A percentile compares a stretch with the other conserved stretches of the same genome.
Conservation (phyloP, 53 echinoderm and acorn worm species). For the Stichopus horrens region DNA sequence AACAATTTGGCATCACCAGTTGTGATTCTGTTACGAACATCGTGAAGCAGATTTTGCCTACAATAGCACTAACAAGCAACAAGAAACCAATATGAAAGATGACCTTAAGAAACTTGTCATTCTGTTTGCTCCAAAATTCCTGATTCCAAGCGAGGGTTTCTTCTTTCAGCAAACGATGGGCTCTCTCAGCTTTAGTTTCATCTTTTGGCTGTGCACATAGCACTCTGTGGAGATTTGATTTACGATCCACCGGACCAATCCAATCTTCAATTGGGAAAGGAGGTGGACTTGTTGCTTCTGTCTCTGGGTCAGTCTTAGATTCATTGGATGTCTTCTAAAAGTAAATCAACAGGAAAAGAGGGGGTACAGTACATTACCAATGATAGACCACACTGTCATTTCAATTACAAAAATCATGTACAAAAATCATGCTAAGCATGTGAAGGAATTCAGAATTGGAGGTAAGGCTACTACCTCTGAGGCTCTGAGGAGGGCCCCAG, state of each 20-base stretch:
- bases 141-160: slow-evolving; percentile 81
- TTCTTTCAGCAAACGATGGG: slow-evolving; percentile 62
- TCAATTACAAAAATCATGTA: too few species aligned
- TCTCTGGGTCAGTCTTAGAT: neutral
- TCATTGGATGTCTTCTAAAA: neutral
- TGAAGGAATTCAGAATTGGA: too few species aligned
- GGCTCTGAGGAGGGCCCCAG: too few species aligned
- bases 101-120: slow-evolving; percentile 89
- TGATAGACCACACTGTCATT: too few species aligned
- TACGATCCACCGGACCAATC: slow-evolving; percentile 90
- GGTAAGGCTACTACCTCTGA: too few species aligned
- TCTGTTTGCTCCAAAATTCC: slow-evolving; percentile 83
- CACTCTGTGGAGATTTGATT: slow-evolving; percentile 75
- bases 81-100: neutral
- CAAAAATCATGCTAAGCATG: too few species aligned
- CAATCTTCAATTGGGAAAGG: slow-evolving; percentile 64
- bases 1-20: neutral
- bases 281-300: slow-evolving; percentile 49
- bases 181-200: slow-evolving; percentile 72
- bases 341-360: too few species aligned
- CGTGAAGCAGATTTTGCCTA: neutral
- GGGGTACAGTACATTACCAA: too few species aligned
- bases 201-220: slow-evolving; percentile 62
- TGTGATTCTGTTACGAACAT: neutral
- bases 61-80: neutral